Evolutionary conservation across 2,113 vertebrate species (phyloP), one percentile per base, ranked within the genome.

Genomic region (Ptilorrhoa leucosticta): DNA sequence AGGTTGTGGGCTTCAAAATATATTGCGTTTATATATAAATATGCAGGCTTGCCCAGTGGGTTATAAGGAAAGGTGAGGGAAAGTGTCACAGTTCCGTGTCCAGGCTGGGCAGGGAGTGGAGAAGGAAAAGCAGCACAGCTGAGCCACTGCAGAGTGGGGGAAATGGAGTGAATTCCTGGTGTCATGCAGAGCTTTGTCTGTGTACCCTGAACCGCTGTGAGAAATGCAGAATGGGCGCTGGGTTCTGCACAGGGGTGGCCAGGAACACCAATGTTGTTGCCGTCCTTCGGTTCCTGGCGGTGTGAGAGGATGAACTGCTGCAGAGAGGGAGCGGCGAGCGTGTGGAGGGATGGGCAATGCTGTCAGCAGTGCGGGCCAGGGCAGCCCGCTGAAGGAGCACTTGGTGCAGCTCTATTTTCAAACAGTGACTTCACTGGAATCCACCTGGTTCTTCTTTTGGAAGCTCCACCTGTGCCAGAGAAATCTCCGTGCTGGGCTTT

Each of bases 281-380:
- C 89, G 66, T 12, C 7, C 65, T 71, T 31, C 27, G 51, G 8
- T 44, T 56, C 14, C 69, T 33, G 47, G 44, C 6, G 65, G 15
- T 56, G 40, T 4, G 24, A 40, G 50, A 70, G 48, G 76, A 16
- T 24, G 56, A 53, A 5, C 7, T 31, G 80, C 7, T 31, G 80
- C 16, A 26, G 45, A 5, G 21, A 8, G 37, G 24, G 19, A 1
- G 10, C 48, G 4, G 18, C 1, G 58, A 5, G 42, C 0, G 13
- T 26, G 57, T 7, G 71, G 1, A 20, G 57, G 39, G 28, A 15
- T 16, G 64, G 40, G 48, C 33, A 10, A 15, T 45, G 70, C 33
- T 71, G 56, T 4, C 33, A 16, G 42, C 37, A 23, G 8, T 1
- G 23, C 12, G 3, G 22, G 53, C 35, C 50, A 42, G 83, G 48